Evolutionary conservation across 2,888 invertebrate species (phyloP), one percentile per base, ranked within the genome.

Genomic region (Nudaria mundana): DNA sequence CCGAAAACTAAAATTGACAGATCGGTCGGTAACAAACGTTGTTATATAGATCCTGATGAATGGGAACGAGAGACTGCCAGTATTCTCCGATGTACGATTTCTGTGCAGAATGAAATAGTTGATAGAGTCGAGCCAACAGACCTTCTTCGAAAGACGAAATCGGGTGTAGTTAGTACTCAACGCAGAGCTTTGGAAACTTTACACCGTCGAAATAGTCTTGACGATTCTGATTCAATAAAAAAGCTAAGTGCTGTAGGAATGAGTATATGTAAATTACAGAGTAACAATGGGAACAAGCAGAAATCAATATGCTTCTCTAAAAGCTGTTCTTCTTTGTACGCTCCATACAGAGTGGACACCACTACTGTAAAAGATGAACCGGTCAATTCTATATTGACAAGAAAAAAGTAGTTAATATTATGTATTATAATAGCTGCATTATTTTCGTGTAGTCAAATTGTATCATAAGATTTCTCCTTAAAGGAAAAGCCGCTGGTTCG

Each of bases 11-110:
- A 82, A 58, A 61, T 78, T 39, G 85, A 86, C 58, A 81, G 72
- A 65, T 89, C 89, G 48, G 89, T 89, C 49, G 89, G 89, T 57
- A 90, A 90, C 63, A 90, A 90, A 62, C 77, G 89, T 48, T 90
- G 89, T 65, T 90, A 89, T 55, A 90, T 90, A 51, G 89, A 90
- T 56, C 89, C 89, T 13, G 56, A 71, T 25, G 79, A 82, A 46
- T 91, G 91, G 90, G 90, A 91, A 68, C 81, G 86, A 36, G 89
- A 90, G 61, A 91, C 90, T 24, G 89, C 89, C 52, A 91, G 90
- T 71, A 90, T 91, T 39, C 74, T 84, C 13, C 77, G 87, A 23
- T 74, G 86, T 2, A 87, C 87, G 3, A 80, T 88, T 60, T 86
- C 87, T 4, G 82, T 88, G 36, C 85, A 86, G 44, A 85, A 85